Evolutionary conservation across 2,113 vertebrate genomes (phyloP), one percentile per base, ranked within the genome.

Genomic region (Actenoides lindsayi): DNA sequence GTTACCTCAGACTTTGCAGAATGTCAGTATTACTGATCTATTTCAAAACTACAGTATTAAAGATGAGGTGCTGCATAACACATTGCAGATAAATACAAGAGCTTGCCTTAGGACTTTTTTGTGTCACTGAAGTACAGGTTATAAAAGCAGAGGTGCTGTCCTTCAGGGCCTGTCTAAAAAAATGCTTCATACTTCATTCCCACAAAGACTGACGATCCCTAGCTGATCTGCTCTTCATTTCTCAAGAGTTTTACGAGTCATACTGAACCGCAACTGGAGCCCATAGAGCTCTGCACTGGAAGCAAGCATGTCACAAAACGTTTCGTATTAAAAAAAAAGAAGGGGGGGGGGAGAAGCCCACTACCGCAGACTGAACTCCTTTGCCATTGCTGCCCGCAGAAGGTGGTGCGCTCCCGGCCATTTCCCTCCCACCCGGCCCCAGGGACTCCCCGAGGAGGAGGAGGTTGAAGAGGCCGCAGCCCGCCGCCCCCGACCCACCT

Each of bases 401-500:
- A 18, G 5, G 30, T 1, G 33, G 13, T 3, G 3, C 79, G 15
- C 25, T 41, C 31, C 23, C 9, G 7, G n/a, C 19, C 48, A 16
- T 4, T 15, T 30, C 68, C 18, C 28, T 25, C 33, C 16, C 42
- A 11, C 13, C 10, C 11, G 11, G 46, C 7, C 16, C 28, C 11
- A 6, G 14, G 20, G 35, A 11, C 42, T 84, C 42, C 35, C 30
- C 7, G 46, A 19, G 19, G 9, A 60, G 42, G 5, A 33, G 50
- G 17, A 19, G 62, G 44, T 0, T 3, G 62, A 20, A 28, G 50
- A 59, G 59, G 59, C 74, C 37, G 42, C 54, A 15, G 30, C 35
- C 59, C 27, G 3, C 65, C 17, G 25, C 13, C 13, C 46, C 35
- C 21, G 13, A 39, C 98, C 76, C 60, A 99, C 99, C 99, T 98